These are phyloP conservation scores for Gila orcuttii DNA, from an alignment of 2,113 vertebrate species.

Conservation along the genomic window DNA sequence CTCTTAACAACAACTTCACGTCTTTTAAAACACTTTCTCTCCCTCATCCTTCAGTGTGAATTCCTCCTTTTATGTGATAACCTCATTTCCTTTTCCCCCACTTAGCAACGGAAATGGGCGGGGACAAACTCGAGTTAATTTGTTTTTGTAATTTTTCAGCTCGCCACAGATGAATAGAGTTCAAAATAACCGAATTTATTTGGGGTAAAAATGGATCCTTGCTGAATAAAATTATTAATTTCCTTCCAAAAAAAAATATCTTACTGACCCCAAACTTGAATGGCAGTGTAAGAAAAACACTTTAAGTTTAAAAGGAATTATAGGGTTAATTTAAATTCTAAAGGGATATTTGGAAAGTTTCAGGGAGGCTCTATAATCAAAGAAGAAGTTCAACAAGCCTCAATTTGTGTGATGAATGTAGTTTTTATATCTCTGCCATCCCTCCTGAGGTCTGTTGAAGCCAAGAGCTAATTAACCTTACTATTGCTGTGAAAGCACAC, in stretches of 20 bases:
- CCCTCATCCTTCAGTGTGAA: too few relatives aligned
- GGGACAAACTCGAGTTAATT: too few relatives aligned
- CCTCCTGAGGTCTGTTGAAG: constrained; percentile 1
- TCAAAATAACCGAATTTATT: too few relatives aligned
- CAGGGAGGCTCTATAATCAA: background rate
- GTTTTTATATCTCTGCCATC: constrained; percentile 10
- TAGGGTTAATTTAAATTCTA: background rate
- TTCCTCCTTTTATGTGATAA: too few relatives aligned
- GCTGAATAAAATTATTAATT: background rate
- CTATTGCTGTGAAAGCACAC: constrained; percentile 24
- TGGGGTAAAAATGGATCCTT: too few relatives aligned
- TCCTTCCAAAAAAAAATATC: background rate
- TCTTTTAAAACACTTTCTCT: too few relatives aligned
- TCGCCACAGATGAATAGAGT: too few relatives aligned
- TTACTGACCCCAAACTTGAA: background rate
- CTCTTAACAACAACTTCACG: too few relatives aligned
- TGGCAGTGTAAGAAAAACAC: too few relatives aligned
- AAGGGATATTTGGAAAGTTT: background rate
- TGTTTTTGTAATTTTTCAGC: too few relatives aligned
- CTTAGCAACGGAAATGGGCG: too few relatives aligned
- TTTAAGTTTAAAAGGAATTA: background rate
- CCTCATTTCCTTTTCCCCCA: too few relatives aligned
- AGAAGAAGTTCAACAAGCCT: background rate
- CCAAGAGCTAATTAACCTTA: constrained; percentile 43
- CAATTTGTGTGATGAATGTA: constrained; percentile 4